Conservation (phyloP, 2,888 invertebrate species). For the Halictus ligatus region DNA sequence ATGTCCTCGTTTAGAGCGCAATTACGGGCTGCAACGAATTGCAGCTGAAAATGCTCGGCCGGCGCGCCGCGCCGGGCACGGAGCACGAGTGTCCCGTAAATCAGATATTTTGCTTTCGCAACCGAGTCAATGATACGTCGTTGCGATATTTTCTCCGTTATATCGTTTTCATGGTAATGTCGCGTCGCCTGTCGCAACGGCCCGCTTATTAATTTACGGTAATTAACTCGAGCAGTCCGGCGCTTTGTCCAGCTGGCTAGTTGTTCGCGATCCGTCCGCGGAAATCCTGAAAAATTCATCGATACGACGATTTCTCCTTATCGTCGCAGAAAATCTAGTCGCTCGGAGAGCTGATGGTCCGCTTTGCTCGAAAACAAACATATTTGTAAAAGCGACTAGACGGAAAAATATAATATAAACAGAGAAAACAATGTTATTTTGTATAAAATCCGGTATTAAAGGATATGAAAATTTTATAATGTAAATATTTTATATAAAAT, state of each 20-base stretch:
- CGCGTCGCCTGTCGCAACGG: slow-evolving; percentile 19
- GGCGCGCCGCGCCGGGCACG: too few species aligned
- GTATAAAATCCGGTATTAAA: not conserved
- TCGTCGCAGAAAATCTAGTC: not conserved
- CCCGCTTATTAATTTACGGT: slow-evolving; percentile 45
- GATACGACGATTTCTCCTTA: not conserved
- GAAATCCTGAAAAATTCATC: slow-evolving; percentile 17
- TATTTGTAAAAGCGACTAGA: not conserved
- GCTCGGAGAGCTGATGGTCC: not conserved
- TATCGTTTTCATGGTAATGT: slow-evolving; percentile 16
- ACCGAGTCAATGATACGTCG: not conserved
- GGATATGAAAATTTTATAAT: too few species aligned
- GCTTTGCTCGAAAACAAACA: not conserved
- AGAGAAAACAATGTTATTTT: not conserved
- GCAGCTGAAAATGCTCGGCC: slow-evolving; percentile 15
- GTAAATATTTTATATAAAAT: too few species aligned
- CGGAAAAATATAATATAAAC: too few species aligned
- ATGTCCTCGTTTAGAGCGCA: not conserved
- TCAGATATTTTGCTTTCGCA: not conserved
- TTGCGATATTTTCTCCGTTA: slow-evolving; percentile 25
- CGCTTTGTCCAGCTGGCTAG: not conserved
- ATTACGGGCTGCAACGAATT: slow-evolving; percentile 3
- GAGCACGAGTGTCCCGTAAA: not conserved
- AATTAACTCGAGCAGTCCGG: slow-evolving; percentile 39
- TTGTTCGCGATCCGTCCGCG: slow-evolving; percentile 8